Percentiles rank a stretch among this genome's conserved stretches.
Conservation (phyloP, 2,888 invertebrate species). For the Dascillus cervinus region DNA sequence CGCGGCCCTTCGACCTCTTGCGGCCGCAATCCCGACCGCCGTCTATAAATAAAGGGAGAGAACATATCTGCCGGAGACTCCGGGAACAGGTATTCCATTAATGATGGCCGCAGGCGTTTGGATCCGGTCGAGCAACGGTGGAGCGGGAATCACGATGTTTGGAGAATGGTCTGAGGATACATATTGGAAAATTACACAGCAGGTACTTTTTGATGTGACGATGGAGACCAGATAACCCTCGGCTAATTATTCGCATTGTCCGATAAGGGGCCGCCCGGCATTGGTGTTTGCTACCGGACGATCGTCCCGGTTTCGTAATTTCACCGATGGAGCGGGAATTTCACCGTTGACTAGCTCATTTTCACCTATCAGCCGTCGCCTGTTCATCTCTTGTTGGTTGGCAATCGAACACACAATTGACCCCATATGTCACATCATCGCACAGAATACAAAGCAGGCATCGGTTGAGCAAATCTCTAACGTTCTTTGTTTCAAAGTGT, state of each 20-base stretch:
- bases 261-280: neutral
- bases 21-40: conserved; percentile 19
- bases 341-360: conserved; percentile 18
- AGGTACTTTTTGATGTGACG: neutral
- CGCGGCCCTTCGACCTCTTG: conserved; percentile 10
- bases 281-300: too few relatives aligned
- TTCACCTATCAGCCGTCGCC: conserved; percentile 18
- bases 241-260: neutral
- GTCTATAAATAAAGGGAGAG: conserved; percentile 23
- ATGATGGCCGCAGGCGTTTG: conserved; percentile 22
- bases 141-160: neutral
- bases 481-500: conserved; percentile 30
- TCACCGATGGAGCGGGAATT: conserved; percentile 18
- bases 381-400: conserved; percentile 28
- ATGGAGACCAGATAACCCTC: neutral
- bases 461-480: conserved; percentile 28
- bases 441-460: conserved; percentile 32
- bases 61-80: conserved; percentile 23
- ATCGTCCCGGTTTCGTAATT: conserved; percentile 17
- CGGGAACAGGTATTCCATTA: conserved; percentile 27
- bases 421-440: conserved; percentile 34
- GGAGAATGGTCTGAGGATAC: neutral
- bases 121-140: conserved; percentile 6
- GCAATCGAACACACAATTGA: conserved; percentile 34
- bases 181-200: too few relatives aligned